Evolutionary conservation across 2,113 vertebrate genomes (phyloP).

Genomic region (Abramis brama): DNA sequence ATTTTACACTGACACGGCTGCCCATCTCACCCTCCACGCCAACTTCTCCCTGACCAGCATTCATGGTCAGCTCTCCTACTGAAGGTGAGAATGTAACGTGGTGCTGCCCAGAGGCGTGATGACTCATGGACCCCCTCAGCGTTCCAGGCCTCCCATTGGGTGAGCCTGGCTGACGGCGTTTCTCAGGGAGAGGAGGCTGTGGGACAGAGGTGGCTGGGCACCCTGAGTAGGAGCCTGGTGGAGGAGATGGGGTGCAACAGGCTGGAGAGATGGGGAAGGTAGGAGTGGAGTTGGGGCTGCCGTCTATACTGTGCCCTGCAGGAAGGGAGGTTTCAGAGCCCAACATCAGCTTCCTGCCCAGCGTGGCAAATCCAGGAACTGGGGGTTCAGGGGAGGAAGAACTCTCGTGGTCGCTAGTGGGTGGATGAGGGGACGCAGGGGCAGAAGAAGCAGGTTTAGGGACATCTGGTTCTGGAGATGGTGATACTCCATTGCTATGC

Average conservation of each 20-base stretch:
- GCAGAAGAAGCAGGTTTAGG: slow-evolving; percentile 56
- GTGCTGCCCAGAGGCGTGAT: slow-evolving; percentile 63
- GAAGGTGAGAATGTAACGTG: slow-evolving; percentile 87
- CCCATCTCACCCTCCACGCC: slow-evolving; percentile 56
- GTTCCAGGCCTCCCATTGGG: slow-evolving; percentile 58
- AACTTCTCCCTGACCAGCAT: slow-evolving; percentile 60
- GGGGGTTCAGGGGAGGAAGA: slow-evolving; percentile 73
- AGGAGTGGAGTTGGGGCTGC: slow-evolving; percentile 68
- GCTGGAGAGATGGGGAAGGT: slow-evolving; percentile 71
- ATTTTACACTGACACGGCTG: slow-evolving; percentile 79
- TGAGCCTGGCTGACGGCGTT: slow-evolving; percentile 73
- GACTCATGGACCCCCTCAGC: slow-evolving; percentile 59
- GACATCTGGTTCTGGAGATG: slow-evolving; percentile 51
- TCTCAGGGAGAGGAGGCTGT: slow-evolving; percentile 86
- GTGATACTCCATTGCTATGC: slow-evolving; percentile 56
- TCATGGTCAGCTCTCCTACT: slow-evolving; percentile 72
- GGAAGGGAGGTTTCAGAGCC: slow-evolving; percentile 57
- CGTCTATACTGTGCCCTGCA: slow-evolving; percentile 56
- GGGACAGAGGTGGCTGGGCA: slow-evolving; percentile 70
- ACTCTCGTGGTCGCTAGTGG: slow-evolving; percentile 68
- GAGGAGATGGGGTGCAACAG: slow-evolving; percentile 62
- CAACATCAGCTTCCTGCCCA: slow-evolving; percentile 76
- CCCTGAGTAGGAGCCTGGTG: slow-evolving; percentile 58
- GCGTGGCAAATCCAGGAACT: slow-evolving; percentile 77
- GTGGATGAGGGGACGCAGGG: slow-evolving; percentile 63